Evolutionary conservation across 2,888 invertebrate genomes (phyloP).

Genomic region (Syrista parreyssii): DNA sequence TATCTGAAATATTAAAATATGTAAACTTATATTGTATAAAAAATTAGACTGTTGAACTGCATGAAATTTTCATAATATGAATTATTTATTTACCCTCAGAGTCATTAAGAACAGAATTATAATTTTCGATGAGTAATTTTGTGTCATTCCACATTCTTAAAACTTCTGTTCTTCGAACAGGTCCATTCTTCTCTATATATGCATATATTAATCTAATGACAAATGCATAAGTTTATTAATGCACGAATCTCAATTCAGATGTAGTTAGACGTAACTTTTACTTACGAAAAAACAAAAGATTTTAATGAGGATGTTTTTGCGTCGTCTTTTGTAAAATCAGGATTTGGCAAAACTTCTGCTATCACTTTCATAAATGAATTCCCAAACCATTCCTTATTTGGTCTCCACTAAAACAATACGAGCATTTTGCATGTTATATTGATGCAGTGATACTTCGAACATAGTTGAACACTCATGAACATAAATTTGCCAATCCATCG

Average conservation of each 20-base stretch:
- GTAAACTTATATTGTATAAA: neutral
- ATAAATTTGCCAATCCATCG: slow-evolving; percentile 1
- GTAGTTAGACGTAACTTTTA: slow-evolving; percentile 12
- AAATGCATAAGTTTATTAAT: neutral
- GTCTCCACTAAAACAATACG: slow-evolving; percentile 30
- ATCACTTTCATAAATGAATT: slow-evolving; percentile 26
- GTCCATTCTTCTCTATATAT: slow-evolving; percentile 35
- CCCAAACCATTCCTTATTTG: slow-evolving; percentile 31
- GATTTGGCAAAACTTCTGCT: slow-evolving; percentile 23
- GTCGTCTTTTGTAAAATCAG: slow-evolving; percentile 23
- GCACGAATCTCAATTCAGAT: neutral
- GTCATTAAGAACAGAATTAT: slow-evolving; percentile 21
- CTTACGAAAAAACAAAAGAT: slow-evolving; percentile 37
- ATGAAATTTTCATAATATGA: neutral
- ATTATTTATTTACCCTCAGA: slow-evolving; percentile 19
- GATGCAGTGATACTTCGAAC: neutral
- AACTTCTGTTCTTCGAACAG: slow-evolving; percentile 28
- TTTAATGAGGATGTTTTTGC: slow-evolving; percentile 22
- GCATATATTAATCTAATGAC: slow-evolving; percentile 33
- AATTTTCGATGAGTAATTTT: slow-evolving; percentile 19
- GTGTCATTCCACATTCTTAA: slow-evolving; percentile 31
- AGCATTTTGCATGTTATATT: neutral
- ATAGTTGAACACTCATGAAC: neutral
- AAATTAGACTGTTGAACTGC: neutral
- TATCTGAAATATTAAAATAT: slow-evolving; percentile 28